These are phyloP conservation scores for Ciconia boyciana DNA, from an alignment of 2,113 vertebrate genomes.

Conservation along the genomic window DNA sequence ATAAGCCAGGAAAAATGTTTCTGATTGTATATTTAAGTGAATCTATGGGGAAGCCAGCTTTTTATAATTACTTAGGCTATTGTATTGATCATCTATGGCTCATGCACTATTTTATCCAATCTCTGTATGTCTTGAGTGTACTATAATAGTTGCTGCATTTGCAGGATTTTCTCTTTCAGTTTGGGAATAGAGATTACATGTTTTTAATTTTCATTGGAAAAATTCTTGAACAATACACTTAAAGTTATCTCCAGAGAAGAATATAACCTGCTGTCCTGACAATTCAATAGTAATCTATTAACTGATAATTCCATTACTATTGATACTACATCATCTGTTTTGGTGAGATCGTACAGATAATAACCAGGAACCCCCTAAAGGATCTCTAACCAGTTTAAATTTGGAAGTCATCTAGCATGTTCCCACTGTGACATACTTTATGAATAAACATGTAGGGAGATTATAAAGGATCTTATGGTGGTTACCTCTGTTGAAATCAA, in stretches of 20 bases:
- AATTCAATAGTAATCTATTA: conserved; percentile 69
- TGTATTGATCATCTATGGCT: not conserved
- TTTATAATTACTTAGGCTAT: not conserved
- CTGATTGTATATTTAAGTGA: not conserved
- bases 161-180: conserved; percentile 26
- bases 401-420: not conserved
- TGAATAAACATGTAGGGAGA: not conserved
- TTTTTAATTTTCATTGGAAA: conserved; percentile 57
- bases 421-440: not conserved
- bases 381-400: conserved; percentile 48
- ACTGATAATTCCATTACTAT: conserved; percentile 70
- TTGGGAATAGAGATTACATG: not conserved
- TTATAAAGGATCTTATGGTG: not conserved
- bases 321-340: conserved; percentile 63
- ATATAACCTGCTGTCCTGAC: conserved; percentile 39
- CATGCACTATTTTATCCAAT: not conserved
- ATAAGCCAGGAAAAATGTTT: not conserved
- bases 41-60: not conserved
- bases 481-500: not conserved
- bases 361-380: conserved; percentile 2
- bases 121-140: not conserved
- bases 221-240: conserved; percentile 40
- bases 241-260: conserved; percentile 42
- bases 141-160: conserved; percentile 2
- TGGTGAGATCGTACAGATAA: conserved; percentile 23